A percentile compares a stretch with the other conserved stretches of the same genome.
Conservation (phyloP, 2,113 vertebrate species). For the Ascaphus truei region DNA sequence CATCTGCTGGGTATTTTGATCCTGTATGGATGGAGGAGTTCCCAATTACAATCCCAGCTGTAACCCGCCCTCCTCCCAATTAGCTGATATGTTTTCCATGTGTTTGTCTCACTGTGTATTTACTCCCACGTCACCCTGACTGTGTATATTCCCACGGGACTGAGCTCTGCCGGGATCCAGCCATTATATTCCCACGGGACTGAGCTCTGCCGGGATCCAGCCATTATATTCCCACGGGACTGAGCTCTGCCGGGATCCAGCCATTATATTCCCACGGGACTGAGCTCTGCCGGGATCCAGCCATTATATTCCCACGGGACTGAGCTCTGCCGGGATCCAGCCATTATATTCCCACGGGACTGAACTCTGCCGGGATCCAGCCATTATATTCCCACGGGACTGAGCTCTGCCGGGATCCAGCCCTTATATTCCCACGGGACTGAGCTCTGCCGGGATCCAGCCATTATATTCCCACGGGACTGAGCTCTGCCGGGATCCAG, state of each 20-base stretch:
- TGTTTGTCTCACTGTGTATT: conserved; percentile 17
- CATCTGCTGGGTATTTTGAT: conserved; percentile 34
- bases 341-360: too few species aligned
- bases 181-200: too few species aligned
- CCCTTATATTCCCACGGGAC: too few species aligned
- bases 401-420: conserved; percentile 19
- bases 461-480: too few species aligned
- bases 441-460: conserved; percentile 19
- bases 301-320: too few species aligned
- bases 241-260: conserved; percentile 19
- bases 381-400: too few species aligned
- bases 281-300: conserved; percentile 19
- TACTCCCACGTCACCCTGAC: conserved; percentile 26
- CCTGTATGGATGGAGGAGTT: conserved; percentile 12
- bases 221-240: too few species aligned
- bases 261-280: too few species aligned
- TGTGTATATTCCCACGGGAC: conserved; percentile 29
- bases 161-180: conserved; percentile 17
- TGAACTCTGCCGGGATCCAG: conserved; percentile 18
- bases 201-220: conserved; percentile 19
- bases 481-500: conserved; percentile 19
- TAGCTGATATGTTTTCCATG: conserved; percentile 32
- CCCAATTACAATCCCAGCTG: conserved; percentile 32
- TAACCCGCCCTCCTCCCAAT: conserved; percentile 24
- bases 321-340: conserved; percentile 19